These are phyloP conservation scores for Vesta saturnalis DNA, from an alignment of 2,888 invertebrate species.

Conservation along the genomic window DNA sequence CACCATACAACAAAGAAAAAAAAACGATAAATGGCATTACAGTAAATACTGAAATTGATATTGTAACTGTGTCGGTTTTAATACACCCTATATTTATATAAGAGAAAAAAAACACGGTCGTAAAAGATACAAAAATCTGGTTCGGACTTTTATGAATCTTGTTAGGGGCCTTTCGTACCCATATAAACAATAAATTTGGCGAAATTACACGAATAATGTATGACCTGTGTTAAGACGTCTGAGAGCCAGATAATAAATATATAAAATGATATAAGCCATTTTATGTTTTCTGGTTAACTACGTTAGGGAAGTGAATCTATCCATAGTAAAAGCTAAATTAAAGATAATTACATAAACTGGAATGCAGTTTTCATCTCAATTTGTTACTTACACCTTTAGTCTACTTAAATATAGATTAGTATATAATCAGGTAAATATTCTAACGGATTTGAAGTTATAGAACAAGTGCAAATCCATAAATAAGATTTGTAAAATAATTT, in stretches of 20 bases:
- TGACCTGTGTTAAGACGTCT: slow-evolving; percentile 45
- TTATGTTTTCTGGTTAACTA: not conserved
- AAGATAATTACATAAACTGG: too few relatives aligned
- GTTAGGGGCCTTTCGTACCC: slow-evolving; percentile 47
- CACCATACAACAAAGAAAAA: slow-evolving; percentile 2
- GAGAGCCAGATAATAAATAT: slow-evolving; percentile 53
- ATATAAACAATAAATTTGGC: slow-evolving; percentile 51
- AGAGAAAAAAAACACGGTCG: slow-evolving; percentile 46
- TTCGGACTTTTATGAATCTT: slow-evolving; percentile 51
- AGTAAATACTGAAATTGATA: slow-evolving; percentile 36
- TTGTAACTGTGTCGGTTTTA: slow-evolving; percentile 41
- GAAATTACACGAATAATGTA: slow-evolving; percentile 51
- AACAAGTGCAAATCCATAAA: not conserved
- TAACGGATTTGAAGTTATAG: not conserved
- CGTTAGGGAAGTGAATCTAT: too few relatives aligned
- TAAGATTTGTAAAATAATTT: not conserved
- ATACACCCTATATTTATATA: slow-evolving; percentile 43
- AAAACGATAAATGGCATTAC: slow-evolving; percentile 12
- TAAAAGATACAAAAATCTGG: slow-evolving; percentile 50
- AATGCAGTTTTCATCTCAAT: not conserved
- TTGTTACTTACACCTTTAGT: not conserved
- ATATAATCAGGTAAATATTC: not conserved
- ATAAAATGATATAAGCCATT: slow-evolving; percentile 51
- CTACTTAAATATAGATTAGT: slow-evolving; percentile 5
- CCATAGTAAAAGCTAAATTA: too few relatives aligned